Evolutionary conservation across 2,888 invertebrate genomes (phyloP).

Genomic region (Netelia virgata): DNA sequence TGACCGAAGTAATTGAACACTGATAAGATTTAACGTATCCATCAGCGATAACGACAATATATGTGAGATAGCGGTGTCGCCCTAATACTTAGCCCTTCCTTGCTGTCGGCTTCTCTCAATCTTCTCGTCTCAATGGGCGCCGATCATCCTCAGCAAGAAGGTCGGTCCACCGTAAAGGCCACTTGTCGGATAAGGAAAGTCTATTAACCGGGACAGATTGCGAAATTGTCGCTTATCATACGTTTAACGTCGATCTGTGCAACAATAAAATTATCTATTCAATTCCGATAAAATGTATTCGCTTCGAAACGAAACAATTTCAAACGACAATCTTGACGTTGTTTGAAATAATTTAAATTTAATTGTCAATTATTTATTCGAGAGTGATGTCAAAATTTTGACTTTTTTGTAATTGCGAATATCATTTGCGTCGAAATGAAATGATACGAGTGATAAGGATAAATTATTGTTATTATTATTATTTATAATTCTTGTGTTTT

Average conservation of each 20-base stretch:
- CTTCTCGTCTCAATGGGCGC: slow-evolving; percentile 27
- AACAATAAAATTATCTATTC: too few relatives aligned
- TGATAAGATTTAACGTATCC: slow-evolving; percentile 34
- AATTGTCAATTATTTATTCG: too few relatives aligned
- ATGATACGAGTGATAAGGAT: too few relatives aligned
- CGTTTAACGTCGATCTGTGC: not conserved
- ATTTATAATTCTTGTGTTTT: not conserved
- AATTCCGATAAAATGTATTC: too few relatives aligned
- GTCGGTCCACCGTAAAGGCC: slow-evolving; percentile 11
- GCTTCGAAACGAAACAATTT: too few relatives aligned
- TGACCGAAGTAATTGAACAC: slow-evolving; percentile 23
- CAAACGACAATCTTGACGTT: too few relatives aligned
- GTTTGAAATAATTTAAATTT: too few relatives aligned
- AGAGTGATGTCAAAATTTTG: too few relatives aligned
- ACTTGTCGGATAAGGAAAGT: slow-evolving; percentile 36
- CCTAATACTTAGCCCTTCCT: slow-evolving; percentile 7
- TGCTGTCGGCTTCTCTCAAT: slow-evolving; percentile 4
- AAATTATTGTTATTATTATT: not conserved
- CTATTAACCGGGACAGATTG: slow-evolving; percentile 33
- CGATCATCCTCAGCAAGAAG: slow-evolving; percentile 36
- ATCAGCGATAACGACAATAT: slow-evolving; percentile 26
- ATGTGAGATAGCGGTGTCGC: slow-evolving; percentile 7
- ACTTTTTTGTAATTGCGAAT: too few relatives aligned
- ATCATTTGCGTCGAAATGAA: too few relatives aligned
- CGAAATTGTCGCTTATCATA: not conserved